phyloP scores from a whole-genome alignment of 1,140 invertebrate species.

The Pseudomyrmex gracilis region DNA sequence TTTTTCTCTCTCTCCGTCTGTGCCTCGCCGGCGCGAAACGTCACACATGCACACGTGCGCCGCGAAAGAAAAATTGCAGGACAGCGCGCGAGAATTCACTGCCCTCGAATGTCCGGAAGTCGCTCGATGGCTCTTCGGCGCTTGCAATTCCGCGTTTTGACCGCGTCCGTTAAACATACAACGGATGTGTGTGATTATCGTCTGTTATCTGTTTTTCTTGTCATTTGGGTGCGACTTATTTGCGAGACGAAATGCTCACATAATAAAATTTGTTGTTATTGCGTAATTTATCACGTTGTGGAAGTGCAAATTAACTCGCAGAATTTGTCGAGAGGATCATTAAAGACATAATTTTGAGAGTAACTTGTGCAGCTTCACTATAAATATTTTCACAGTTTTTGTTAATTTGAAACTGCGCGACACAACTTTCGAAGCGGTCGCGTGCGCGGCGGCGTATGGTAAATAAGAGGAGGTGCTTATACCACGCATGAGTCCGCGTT shows the following conservation, averaged over 20 bases:
- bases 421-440: constrained; percentile 6
- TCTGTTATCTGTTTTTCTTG: neutral
- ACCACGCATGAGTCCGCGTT: neutral
- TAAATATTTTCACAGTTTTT: constrained; percentile 42
- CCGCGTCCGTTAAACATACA: constrained; percentile 33
- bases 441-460: neutral
- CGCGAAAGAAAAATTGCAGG: constrained; percentile 44
- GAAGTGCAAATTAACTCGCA: constrained; percentile 18
- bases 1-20: neutral
- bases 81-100: constrained; percentile 43
- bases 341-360: constrained; percentile 30
- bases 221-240: too few relatives aligned
- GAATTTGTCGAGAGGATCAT: constrained; percentile 8
- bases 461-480: constrained; percentile 18
- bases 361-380: neutral
- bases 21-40: constrained; percentile 15
- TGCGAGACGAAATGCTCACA: too few relatives aligned
- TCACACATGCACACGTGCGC: constrained; percentile 33
- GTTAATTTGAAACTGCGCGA: constrained; percentile 15
- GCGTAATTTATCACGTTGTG: constrained; percentile 7
- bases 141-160: constrained; percentile 24
- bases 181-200: neutral
- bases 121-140: constrained; percentile 28
- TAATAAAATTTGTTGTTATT: constrained; percentile 20
- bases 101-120: constrained; percentile 39